Evolutionary conservation across 2,113 vertebrate species (phyloP), one percentile per base, ranked within the genome.

Genomic region (Pachycephala philippinensis): DNA sequence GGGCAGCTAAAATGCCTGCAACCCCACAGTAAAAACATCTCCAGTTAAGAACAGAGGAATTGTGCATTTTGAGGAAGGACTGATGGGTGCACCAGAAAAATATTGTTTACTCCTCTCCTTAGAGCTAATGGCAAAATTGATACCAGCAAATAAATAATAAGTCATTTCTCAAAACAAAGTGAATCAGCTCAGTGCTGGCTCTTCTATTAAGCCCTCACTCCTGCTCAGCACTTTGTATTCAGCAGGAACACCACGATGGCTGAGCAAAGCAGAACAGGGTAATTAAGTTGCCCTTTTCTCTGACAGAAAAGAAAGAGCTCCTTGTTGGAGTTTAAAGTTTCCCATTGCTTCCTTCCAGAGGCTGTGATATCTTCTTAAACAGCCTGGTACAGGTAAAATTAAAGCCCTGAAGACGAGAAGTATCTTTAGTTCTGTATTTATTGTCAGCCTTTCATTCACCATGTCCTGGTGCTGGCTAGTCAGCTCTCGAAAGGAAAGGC

Each of bases 61-160:
- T 65, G 18, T 21, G 15, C 28, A 57, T 76, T 80, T 90, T 82
- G 86, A 77, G 14, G 28, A 49, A 69, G 42, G 54, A 27, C 15
- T 76, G 57, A 65, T 13, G 10, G 22, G 37, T 60, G n/a, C 5
- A 10, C 44, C n/a, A 87, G 53, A 84, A 52, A 84, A 89, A 66
- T 27, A 19, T 21, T 24, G 47, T 79, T 82, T 90, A 42, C 13
- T 27, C 10, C 28, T 76, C 49, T 76, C 22, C 17, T 79, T 82
- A 65, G 15, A 90, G 40, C 30, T 86, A 93, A 76, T 42, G 79
- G 28, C 27, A 90, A 64, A 93, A 77, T 6, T 77, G n/a, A 19
- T 79, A 74, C 24, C 75, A 85, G 31, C 37, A 90, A 72, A 87
- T 42, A 89, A 94, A 89, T 59, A 89, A 56, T n/a, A 95, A 94